Evolutionary conservation across 2,113 vertebrate species (phyloP), one percentile per base, ranked within the genome.

Genomic region (Bujurquina vittata): DNA sequence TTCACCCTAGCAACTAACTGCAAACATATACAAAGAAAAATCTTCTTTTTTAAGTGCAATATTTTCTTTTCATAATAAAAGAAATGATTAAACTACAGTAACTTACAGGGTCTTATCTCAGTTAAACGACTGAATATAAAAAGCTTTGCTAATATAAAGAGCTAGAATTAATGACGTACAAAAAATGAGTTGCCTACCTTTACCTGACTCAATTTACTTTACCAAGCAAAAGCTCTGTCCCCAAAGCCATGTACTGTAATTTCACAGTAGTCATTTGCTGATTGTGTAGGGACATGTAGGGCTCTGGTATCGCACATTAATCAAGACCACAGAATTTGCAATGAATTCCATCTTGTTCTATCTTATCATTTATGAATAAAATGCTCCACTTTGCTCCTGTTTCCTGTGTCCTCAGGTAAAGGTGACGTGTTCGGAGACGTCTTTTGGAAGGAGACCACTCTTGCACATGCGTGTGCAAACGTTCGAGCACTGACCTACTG

Each of bases 351-450:
- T 7, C 7, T 20, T 49, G 23, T 31, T 69, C 63, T 69, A 14
- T 20, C 22, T 43, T 69, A 4, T 72, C 43, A 12, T 23, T 31
- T 46, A 31, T 52, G 26, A 72, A n/a, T 72, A 52, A 31, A 31
- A 8, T 20, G 26, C 67, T 54, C 7, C 20, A n/a, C 56, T 4
- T n/a, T 10, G 56, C 59, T 75, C 59, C 23, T 60, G n/a, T 58
- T 37, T 54, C 0, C 10, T 57, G 7, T 74, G 69, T 57, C 77
- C 26, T 56, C 93, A 99, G 98, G 98, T 87, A 99, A 99, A 96
- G 98, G 98, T 1, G 98, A 99, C 15, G 98, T 99, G 52, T 99
- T 99, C 75, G 98, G 98, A 1, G 98, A 99, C 49, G 97, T 99
- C 86, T 99, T 99, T 91, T 99, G 98, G 98, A 99, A 99, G 80